Evolutionary conservation across 2,888 invertebrate genomes (phyloP).

Genomic region (Zaprionus lineosus): DNA sequence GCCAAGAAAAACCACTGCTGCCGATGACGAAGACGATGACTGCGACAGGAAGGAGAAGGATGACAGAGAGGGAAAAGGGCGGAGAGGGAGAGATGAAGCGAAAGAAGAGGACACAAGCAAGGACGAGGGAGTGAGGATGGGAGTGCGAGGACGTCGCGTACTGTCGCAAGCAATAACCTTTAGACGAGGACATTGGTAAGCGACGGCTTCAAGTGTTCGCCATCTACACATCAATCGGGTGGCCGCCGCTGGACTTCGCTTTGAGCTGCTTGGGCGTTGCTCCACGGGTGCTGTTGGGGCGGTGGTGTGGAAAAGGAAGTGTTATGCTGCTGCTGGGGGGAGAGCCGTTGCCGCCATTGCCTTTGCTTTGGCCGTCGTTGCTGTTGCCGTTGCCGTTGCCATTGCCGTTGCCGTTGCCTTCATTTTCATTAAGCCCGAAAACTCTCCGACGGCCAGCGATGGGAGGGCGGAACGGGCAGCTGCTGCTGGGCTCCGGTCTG

Average conservation of each 20-base stretch:
- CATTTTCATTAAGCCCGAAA: constrained; percentile 69
- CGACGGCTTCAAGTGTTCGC: constrained; percentile 56
- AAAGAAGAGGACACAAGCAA: too few species aligned
- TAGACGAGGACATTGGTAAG: constrained; percentile 16
- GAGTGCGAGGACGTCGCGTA: constrained; percentile 29
- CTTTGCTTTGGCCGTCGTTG: constrained; percentile 2
- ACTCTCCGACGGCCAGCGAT: constrained; percentile 4
- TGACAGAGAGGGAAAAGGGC: neutral
- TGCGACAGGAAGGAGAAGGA: neutral
- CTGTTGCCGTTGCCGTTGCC: constrained; percentile 6
- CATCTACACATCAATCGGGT: constrained; percentile 74
- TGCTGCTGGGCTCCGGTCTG: constrained; percentile 15
- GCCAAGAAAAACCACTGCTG: constrained; percentile 49
- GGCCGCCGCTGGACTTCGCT: constrained; percentile 45
- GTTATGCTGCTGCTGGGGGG: too few species aligned
- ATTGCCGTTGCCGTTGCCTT: constrained; percentile 38
- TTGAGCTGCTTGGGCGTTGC: constrained; percentile 11
- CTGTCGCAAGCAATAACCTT: constrained; percentile 58
- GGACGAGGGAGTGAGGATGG: too few species aligned
- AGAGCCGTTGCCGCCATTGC: too few species aligned
- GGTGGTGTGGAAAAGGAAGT: neutral
- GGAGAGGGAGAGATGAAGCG: too few species aligned
- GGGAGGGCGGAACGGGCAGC: neutral
- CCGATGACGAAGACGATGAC: constrained; percentile 12
- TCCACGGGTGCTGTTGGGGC: neutral